Evolutionary conservation across 2,888 invertebrate genomes (phyloP).

Genomic region (Habroteleia sp.): DNA sequence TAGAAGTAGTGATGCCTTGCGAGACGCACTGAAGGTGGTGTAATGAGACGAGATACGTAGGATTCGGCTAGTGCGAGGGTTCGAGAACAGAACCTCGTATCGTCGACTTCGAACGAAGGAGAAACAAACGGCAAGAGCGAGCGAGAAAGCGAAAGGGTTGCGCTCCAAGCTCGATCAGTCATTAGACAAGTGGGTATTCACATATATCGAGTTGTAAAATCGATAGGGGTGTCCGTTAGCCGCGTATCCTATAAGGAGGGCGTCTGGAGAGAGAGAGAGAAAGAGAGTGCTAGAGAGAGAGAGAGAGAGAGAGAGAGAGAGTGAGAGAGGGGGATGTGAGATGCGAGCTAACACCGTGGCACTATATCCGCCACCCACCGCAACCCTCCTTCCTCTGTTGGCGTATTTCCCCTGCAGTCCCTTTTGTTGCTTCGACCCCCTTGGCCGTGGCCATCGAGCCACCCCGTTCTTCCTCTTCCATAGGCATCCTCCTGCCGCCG

Average conservation of each 20-base stretch:
- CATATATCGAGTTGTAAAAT: slow-evolving; percentile 81
- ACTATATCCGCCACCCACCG: slow-evolving; percentile 67
- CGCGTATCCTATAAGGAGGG: slow-evolving; percentile 80
- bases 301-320: no score
- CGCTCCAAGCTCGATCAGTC: slow-evolving; percentile 80
- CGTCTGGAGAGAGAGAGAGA: no score
- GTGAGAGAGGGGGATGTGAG: slow-evolving; percentile 77
- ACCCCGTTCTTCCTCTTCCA: slow-evolving; percentile 69
- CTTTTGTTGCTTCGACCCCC: slow-evolving; percentile 79
- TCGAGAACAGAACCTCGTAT: slow-evolving; percentile 17
- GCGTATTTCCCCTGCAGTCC: slow-evolving; percentile 79
- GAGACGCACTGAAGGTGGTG: slow-evolving; percentile 71
- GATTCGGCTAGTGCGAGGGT: slow-evolving; percentile 16
- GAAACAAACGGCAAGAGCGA: slow-evolving; percentile 47
- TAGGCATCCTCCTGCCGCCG: slow-evolving; percentile 75
- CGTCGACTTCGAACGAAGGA: slow-evolving; percentile 34
- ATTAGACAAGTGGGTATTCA: slow-evolving; percentile 81
- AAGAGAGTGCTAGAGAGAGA: no score
- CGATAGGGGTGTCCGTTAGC: slow-evolving; percentile 81
- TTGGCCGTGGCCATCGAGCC: slow-evolving; percentile 68
- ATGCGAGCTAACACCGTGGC: slow-evolving; percentile 72
- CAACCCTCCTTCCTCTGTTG: slow-evolving; percentile 65
- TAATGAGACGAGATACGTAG: slow-evolving; percentile 76
- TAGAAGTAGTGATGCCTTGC: slow-evolving; percentile 50
- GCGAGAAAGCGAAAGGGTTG: slow-evolving; percentile 75